Conservation (phyloP, 2,113 vertebrate species). For the Sander vitreus region DNA sequence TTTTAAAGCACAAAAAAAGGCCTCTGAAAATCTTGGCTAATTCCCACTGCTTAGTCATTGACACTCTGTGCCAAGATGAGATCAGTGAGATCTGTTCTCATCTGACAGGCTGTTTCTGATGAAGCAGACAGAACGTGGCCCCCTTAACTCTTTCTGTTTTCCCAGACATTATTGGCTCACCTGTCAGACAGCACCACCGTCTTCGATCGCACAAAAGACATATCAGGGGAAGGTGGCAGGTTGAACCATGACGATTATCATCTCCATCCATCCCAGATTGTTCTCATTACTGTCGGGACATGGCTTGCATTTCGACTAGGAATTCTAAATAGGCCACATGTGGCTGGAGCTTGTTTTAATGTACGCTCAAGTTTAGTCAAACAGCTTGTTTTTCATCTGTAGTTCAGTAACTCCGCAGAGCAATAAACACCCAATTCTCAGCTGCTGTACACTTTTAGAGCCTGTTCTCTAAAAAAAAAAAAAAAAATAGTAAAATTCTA, state of each 20-base stretch:
- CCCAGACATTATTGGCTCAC: conserved; percentile 64
- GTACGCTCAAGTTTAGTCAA: conserved; percentile 7
- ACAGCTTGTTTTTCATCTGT: conserved; percentile 25
- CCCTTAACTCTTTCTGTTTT: conserved; percentile 25
- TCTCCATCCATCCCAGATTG: conserved; percentile 50
- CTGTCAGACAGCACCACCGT: conserved; percentile 51
- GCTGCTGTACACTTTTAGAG: not conserved
- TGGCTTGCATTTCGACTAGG: conserved; percentile 35
- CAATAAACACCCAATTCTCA: not conserved
- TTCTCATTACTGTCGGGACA: conserved; percentile 51
- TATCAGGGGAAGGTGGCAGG: conserved; percentile 47
- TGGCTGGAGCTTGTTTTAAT: conserved; percentile 34
- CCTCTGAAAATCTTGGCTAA: conserved; percentile 53
- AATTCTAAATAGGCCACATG: conserved; percentile 36
- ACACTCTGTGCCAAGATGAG: conserved; percentile 62
- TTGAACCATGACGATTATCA: conserved; percentile 60
- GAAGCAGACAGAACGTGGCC: conserved; percentile 30
- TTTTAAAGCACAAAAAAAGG: conserved; percentile 38
- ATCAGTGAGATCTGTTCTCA: conserved; percentile 15
- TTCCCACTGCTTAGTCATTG: conserved; percentile 68
- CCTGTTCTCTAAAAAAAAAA: not conserved
- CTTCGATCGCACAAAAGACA: conserved; percentile 51
- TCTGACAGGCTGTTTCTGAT: conserved; percentile 55
- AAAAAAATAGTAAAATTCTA: not conserved
- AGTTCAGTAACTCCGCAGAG: conserved; percentile 25